Evolutionary conservation across 2,888 invertebrate genomes (phyloP), one percentile per base, ranked within the genome.

Genomic region (Erebia palarica): DNA sequence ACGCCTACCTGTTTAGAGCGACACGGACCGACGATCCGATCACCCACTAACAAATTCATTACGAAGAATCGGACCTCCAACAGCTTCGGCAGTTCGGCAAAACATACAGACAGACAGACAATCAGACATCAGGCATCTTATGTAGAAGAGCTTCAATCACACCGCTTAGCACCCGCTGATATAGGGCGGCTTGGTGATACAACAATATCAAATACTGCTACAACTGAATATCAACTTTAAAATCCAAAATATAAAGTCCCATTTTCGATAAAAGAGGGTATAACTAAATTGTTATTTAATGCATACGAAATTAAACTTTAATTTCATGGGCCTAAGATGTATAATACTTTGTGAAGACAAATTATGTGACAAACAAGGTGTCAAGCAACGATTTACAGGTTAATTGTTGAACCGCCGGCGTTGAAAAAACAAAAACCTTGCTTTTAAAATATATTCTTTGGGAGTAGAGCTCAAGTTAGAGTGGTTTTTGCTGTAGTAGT

Each of bases 341-440:
- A 75, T 68, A 70, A 65, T 73, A 0, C n/a, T 7, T 49, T 65
- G 13, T 1, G 3, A 82, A 81, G 81, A 16, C 14, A 27, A 3
- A 2, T 63, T 18, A 13, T 8, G 66, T 69, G 68, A 73, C 61
- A 71, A 74, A 66, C 80, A 83, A 88, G 84, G 87, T 91, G 89
- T 88, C 86, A 87, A 84, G 79, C 84, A 82, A 84, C 84, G 87
- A 86, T 85, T 83, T 83, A 85, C 86, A 86, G 83, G 86, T 88
- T 88, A 87, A 83, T 84, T 84, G 82, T 83, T 80, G 80, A 82
- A 84, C 88, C 88, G 83, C 86, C 86, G 80, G 80, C 82, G 84
- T 80, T 69, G 82, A 78, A 75, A 68, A 59, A 65, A 51, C 42
- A 42, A 21, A 47, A 63, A 63, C 49, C 21, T 13, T 21, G 21